phyloP scores from a whole-genome alignment of 2,797 vertebrate genomes.

The Pantherophis alleghaniensis region DNA sequence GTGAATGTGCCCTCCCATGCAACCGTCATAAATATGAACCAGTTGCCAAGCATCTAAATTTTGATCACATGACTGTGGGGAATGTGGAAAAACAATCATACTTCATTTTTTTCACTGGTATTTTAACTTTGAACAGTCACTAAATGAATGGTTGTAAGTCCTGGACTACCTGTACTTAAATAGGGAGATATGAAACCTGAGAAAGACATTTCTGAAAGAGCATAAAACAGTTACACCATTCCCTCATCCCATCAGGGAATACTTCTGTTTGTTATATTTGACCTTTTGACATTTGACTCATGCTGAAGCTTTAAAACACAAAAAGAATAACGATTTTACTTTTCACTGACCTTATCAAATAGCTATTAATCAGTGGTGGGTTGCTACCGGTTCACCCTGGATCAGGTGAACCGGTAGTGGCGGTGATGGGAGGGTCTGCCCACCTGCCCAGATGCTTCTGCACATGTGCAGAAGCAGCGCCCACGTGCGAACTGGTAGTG shows the following conservation, averaged over 20 bases:
- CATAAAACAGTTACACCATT: background rate
- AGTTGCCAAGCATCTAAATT: background rate
- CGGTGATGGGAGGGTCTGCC: no score
- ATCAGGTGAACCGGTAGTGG: no score
- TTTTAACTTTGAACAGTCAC: background rate
- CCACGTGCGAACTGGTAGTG: no score
- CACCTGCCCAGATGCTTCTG: no score
- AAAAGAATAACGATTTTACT: slow-evolving; percentile 21
- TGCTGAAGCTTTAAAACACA: slow-evolving; percentile 21
- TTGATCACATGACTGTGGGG: background rate
- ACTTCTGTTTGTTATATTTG: slow-evolving; percentile 23
- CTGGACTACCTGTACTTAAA: background rate
- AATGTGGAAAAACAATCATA: background rate
- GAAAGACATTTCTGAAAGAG: background rate
- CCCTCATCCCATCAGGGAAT: background rate
- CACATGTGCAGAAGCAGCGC: no score
- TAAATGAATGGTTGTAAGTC: background rate
- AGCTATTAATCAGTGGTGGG: background rate
- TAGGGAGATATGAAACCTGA: background rate
- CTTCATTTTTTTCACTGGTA: background rate
- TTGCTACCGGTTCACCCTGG: no score
- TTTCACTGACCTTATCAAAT: slow-evolving; percentile 30
- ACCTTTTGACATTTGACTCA: slow-evolving; percentile 9
- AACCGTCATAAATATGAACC: background rate
- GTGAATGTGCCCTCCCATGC: background rate